Conservation (phyloP, 2,888 invertebrate species). For the Caenorhabditis virilis region DNA sequence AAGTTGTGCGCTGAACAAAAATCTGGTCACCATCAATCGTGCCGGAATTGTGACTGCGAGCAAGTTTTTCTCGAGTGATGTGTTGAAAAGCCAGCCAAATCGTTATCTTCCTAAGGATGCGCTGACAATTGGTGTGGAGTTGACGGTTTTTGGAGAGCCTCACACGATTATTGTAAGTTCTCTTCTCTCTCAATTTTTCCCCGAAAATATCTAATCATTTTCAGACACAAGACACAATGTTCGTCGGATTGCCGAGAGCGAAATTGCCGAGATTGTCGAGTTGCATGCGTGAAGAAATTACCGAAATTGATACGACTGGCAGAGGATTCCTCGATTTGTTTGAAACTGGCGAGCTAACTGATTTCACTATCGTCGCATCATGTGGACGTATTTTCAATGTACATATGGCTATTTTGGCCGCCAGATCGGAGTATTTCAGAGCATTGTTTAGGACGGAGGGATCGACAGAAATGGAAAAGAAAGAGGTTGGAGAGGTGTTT, state of each 20-base stretch:
- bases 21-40: constrained; percentile 57
- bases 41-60: constrained; percentile 59
- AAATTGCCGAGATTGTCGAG: no score
- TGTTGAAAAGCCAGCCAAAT: constrained; percentile 30
- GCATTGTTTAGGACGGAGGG: constrained; percentile 96
- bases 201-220: no score
- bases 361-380: constrained; percentile 20
- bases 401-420: constrained; percentile 94
- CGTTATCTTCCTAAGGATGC: constrained; percentile 44
- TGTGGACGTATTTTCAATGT: constrained; percentile 19
- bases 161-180: constrained; percentile 4
- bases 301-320: not conserved
- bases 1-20: constrained; percentile 55
- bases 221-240: no score
- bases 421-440: constrained; percentile 95
- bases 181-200: not conserved
- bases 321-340: constrained; percentile 6
- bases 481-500: constrained; percentile 85
- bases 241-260: no score
- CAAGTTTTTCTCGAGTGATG: constrained; percentile 55
- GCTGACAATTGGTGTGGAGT: constrained; percentile 40
- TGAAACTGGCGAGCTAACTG: constrained; percentile 22
- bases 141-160: constrained; percentile 51
- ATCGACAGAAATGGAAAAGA: constrained; percentile 83
- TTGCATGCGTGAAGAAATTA: no score